A percentile compares a stretch with the other conserved stretches of the same genome.
Conservation (phyloP, 2,888 invertebrate species). For the Calameuta pallipes region DNA sequence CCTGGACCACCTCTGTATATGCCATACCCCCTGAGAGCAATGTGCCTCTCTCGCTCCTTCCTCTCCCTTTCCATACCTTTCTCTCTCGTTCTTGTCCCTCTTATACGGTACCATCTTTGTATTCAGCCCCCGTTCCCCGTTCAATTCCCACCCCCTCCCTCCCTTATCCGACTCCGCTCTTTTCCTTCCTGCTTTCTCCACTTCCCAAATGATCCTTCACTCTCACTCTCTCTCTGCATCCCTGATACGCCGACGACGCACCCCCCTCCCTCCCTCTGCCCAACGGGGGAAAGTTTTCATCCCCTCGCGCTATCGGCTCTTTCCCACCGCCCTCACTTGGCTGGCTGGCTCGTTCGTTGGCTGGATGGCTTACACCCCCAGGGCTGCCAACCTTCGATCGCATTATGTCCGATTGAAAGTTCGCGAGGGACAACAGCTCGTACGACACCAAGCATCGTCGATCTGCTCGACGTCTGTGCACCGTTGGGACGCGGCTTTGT, state of each 20-base stretch:
- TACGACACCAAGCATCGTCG: not conserved
- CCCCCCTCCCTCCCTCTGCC: not conserved
- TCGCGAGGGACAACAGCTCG: not conserved
- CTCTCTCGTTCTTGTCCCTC: constrained; percentile 38
- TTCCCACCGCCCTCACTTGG: constrained; percentile 14
- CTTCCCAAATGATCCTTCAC: constrained; percentile 12
- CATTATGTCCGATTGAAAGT: not conserved
- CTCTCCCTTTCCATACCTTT: constrained; percentile 16
- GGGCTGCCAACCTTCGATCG: not conserved
- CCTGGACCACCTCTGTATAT: constrained; percentile 44
- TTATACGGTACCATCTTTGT: constrained; percentile 66
- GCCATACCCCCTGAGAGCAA: not conserved
- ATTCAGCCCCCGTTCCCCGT: constrained; percentile 39
- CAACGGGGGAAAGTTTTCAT: constrained; percentile 30
- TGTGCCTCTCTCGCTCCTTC: constrained; percentile 13
- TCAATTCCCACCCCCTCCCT: constrained; percentile 34
- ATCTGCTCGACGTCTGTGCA: not conserved
- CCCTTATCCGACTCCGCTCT: constrained; percentile 18
- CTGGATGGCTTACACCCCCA: not conserved
- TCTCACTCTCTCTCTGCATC: constrained; percentile 10
- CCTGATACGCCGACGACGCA: not conserved
- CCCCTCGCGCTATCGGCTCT: constrained; percentile 17
- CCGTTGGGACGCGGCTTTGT: not conserved
- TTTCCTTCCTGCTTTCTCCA: constrained; percentile 12
- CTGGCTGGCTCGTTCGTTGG: not conserved